Conservation (phyloP, 2,888 invertebrate genomes). For the Argynnis bischoffii region DNA sequence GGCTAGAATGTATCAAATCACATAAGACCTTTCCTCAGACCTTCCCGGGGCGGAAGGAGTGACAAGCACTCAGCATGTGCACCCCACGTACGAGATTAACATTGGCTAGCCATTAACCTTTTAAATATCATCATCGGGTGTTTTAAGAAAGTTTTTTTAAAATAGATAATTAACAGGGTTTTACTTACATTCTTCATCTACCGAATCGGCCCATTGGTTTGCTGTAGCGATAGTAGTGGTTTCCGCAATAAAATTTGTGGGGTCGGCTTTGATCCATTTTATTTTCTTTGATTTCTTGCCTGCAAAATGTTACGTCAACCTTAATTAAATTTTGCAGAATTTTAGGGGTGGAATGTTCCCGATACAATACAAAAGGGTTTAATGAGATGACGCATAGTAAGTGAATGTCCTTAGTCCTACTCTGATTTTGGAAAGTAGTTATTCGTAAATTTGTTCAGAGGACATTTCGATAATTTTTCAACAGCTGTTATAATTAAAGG, state of each 20-base stretch:
- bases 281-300: conserved; percentile 93
- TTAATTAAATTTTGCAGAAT: conserved; percentile 39
- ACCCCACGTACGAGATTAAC: conserved; percentile 90
- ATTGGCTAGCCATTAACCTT: conserved; percentile 83
- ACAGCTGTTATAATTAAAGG: conserved; percentile 3
- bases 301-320: conserved; percentile 60
- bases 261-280: conserved; percentile 91
- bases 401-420: conserved; percentile 65
- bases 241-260: conserved; percentile 91
- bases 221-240: conserved; percentile 83
- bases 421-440: conserved; percentile 74
- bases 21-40: conserved; percentile 87
- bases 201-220: conserved; percentile 91
- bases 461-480: conserved; percentile 41
- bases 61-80: conserved; percentile 84
- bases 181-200: conserved; percentile 89
- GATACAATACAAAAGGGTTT: conserved; percentile 49
- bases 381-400: conserved; percentile 74
- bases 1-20: conserved; percentile 84
- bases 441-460: conserved; percentile 57
- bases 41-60: conserved; percentile 87
- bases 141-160: neutral
- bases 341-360: conserved; percentile 41
- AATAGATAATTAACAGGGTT: conserved; percentile 7
- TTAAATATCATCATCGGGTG: conserved; percentile 71